These are phyloP conservation scores for Yponomeuta cagnagella DNA, from an alignment of 2,888 invertebrate species.

Conservation along the genomic window DNA sequence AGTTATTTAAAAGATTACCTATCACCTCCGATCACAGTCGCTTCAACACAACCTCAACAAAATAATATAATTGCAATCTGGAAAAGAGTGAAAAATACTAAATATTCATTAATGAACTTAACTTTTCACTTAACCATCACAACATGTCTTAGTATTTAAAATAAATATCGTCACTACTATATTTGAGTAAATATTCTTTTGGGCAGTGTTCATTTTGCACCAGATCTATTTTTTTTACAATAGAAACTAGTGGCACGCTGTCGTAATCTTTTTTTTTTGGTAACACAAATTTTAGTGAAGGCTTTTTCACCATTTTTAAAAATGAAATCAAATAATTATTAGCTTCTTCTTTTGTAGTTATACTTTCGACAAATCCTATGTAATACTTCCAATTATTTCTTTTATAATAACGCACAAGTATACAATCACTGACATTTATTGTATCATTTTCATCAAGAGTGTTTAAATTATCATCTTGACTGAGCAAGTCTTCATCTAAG, in stretches of 20 bases:
- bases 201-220: conserved; percentile 1
- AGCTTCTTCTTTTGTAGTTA: conserved; percentile 1
- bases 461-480: too few relatives aligned
- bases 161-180: too few relatives aligned
- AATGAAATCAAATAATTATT: conserved; percentile 9
- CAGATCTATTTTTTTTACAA: conserved; percentile 12
- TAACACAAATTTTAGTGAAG: conserved; percentile 15
- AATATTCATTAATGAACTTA: too few relatives aligned
- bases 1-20: too few relatives aligned
- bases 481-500: too few relatives aligned
- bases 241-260: conserved; percentile 9
- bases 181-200: conserved; percentile 1
- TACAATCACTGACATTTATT: conserved; percentile 12
- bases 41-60: too few relatives aligned
- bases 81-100: too few relatives aligned
- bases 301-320: conserved; percentile 13
- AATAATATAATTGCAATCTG: too few relatives aligned
- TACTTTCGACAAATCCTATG: conserved; percentile 13
- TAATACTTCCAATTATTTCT: conserved; percentile 16
- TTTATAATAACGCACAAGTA: conserved; percentile 15
- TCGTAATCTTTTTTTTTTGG: conserved; percentile 14
- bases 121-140: too few relatives aligned
- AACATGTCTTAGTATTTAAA: too few relatives aligned
- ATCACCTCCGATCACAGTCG: too few relatives aligned
- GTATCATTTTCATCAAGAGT: neutral